Base-by-base conservation (phyloP, 2,888 invertebrate genomes). In the Tachina lurida region DNA sequence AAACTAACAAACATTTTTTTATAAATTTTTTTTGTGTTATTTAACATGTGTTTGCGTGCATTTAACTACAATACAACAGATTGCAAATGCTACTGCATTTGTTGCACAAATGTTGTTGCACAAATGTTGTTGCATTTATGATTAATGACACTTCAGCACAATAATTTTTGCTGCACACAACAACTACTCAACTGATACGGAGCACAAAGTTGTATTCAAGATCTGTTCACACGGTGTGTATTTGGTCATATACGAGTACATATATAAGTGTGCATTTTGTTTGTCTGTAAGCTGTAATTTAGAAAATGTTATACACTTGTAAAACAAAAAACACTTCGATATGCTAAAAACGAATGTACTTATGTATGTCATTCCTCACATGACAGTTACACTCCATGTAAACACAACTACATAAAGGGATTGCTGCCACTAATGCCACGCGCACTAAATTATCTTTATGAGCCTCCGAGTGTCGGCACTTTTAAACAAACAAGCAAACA, bases 91-190 rank as follows among this genome's bases (percentile, higher is more conserved):
- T 74, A 12, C 58, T 74, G 73, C 70, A 54, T 62, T 43, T 78
- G 67, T 68, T 58, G 70, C 71, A 76, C 73, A 83, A 79, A 83
- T 86, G 76, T 73, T 86, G 80, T 80, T 86, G 79, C 75, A 83
- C n/a, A n/a, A 79, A 83, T 86, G 76, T 73, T 86, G 80, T 80
- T 86, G 79, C 75, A 83, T 83, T 71, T 79, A 79, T 86, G 79
- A 83, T 83, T 86, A 83, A 86, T 83, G 56, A 43, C 65, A 80
- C 83, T 86, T 83, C 79, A 83, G 41, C 83, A 83, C 22, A 79
- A 73, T 45, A 67, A 80, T 67, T 79, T 79, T 49, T 83, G 52
- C 45, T 58, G 7, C 77, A 60, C 17, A 74, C 22, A 56, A 65
- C 52, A 73, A 45, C 52, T 47, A 62, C 45, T 70, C 54, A 62